Conservation (phyloP, 2,113 vertebrate species). For the Hippocampus guttulatus region DNA sequence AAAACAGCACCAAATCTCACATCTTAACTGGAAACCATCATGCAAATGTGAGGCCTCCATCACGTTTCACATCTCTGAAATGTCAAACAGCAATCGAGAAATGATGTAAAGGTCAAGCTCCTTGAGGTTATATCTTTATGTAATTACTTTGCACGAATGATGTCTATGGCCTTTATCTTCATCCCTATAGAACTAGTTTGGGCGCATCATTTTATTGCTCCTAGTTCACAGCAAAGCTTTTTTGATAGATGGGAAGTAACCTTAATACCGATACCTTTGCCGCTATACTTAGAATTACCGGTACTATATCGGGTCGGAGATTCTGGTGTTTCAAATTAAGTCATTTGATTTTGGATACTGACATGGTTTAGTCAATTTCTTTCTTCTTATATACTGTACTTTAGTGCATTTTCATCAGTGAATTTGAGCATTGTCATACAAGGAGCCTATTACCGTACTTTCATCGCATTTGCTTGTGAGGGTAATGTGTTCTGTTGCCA, state of each 20-base stretch:
- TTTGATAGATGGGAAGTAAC: background rate
- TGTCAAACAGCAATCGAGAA: constrained; percentile 58
- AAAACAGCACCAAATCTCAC: constrained; percentile 9
- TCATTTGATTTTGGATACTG: no score
- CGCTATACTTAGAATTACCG: background rate
- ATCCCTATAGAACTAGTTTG: constrained; percentile 22
- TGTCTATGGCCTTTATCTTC: constrained; percentile 52
- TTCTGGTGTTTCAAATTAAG: no score
- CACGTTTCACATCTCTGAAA: constrained; percentile 49
- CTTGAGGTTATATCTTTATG: constrained; percentile 44
- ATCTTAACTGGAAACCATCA: constrained; percentile 36
- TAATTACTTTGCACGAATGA: constrained; percentile 54
- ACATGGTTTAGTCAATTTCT: no score
- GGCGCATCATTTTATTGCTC: constrained; percentile 9
- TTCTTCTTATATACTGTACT: no score
- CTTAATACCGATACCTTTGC: background rate
- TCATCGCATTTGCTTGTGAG: no score
- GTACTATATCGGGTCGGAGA: no score
- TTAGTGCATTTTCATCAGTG: no score
- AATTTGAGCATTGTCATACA: no score
- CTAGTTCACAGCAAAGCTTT: background rate
- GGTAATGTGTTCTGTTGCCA: no score
- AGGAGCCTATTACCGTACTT: no score
- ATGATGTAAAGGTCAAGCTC: constrained; percentile 51
- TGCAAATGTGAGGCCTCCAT: constrained; percentile 32